phyloP scores from a whole-genome alignment of 2,113 vertebrate species.

The Cnemophilus loriae region DNA sequence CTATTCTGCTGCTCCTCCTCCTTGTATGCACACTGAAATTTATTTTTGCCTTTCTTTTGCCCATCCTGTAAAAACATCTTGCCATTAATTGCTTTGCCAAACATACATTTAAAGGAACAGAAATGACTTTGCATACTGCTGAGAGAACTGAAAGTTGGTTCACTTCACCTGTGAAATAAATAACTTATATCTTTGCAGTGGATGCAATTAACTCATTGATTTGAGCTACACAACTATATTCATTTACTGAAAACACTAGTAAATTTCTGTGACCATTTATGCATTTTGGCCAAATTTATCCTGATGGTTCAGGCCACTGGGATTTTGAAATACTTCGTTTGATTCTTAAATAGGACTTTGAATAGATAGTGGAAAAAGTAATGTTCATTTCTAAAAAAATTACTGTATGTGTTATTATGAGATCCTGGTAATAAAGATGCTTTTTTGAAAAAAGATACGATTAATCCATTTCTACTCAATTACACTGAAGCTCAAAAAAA shows the following conservation, averaged over 20 bases:
- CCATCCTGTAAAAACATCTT: not conserved
- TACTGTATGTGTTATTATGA: not conserved
- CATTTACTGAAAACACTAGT: not conserved
- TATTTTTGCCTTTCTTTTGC: not conserved
- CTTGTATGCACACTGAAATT: not conserved
- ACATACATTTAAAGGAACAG: not conserved
- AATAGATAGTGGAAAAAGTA: not conserved
- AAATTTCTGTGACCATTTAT: not conserved
- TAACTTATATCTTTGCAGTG: not conserved
- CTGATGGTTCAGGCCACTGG: not conserved
- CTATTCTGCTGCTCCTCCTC: not conserved
- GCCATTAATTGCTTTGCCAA: not conserved
- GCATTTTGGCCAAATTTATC: not conserved
- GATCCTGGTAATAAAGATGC: not conserved
- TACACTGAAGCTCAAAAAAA: not conserved
- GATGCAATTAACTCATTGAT: not conserved
- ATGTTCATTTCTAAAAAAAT: not conserved
- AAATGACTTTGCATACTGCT: not conserved
- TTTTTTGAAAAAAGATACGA: not conserved
- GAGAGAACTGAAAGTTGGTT: not conserved
- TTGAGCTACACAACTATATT: not conserved
- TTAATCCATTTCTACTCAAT: not conserved
- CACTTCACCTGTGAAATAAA: not conserved
- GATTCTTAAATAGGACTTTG: not conserved
- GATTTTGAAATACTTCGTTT: not conserved